Evolutionary conservation across 2,888 invertebrate species (phyloP).

Genomic region (Parasteatoda lunata): DNA sequence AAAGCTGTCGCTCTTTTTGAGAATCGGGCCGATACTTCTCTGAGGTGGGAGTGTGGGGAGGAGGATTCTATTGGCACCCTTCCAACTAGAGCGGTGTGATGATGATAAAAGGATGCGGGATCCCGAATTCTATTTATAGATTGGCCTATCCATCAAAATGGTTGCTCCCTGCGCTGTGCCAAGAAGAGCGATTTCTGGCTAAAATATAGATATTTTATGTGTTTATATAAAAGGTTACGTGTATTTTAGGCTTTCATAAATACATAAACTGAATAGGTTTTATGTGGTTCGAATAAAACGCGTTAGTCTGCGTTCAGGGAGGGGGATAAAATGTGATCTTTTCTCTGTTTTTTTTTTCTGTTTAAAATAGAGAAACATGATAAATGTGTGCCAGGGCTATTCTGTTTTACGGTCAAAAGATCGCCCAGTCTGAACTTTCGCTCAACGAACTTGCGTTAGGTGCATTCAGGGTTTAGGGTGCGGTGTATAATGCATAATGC

Average conservation of each 20-base stretch:
- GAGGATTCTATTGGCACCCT: conserved; percentile 33
- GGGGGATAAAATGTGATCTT: background rate
- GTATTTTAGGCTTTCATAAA: conserved; percentile 42
- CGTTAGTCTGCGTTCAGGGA: conserved; percentile 24
- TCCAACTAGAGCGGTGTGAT: conserved; percentile 53
- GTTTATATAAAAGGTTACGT: conserved; percentile 56
- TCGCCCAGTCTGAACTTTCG: background rate
- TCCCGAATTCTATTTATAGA: conserved; percentile 52
- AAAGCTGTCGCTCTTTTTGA: background rate
- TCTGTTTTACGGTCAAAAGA: conserved; percentile 9
- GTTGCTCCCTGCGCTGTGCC: background rate
- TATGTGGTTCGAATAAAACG: conserved; percentile 41
- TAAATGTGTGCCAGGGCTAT: conserved; percentile 4
- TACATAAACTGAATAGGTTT: conserved; percentile 31
- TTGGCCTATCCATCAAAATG: conserved; percentile 46
- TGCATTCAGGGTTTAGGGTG: background rate
- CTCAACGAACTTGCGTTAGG: background rate
- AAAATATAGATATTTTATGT: conserved; percentile 55
- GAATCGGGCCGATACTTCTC: background rate
- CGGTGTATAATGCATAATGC: background rate
- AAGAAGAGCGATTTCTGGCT: conserved; percentile 4
- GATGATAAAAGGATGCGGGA: conserved; percentile 39
- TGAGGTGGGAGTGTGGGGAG: background rate
- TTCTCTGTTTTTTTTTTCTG: background rate
- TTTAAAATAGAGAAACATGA: background rate